A percentile compares a stretch with the other conserved stretches of the same genome.
Evolutionary conservation across 1,140 invertebrate genomes (phyloP).

Genomic region (Trigoniulus corallinus): DNA sequence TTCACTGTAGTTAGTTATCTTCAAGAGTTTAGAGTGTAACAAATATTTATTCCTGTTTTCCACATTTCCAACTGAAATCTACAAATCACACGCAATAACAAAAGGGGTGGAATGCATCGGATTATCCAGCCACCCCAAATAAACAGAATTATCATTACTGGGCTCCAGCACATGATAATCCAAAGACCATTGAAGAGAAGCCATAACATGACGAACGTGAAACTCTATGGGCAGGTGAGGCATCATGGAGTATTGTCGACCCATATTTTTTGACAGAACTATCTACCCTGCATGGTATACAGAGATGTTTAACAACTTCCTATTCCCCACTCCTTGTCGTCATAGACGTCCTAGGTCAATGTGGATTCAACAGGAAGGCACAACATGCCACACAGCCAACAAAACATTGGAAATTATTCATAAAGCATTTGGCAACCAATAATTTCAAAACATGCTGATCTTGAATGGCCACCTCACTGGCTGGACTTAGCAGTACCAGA

Average conservation of each 20-base stretch:
- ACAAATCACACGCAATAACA: too few species aligned
- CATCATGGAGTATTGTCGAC: background rate
- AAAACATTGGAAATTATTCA: background rate
- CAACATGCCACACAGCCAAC: background rate
- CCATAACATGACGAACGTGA: background rate
- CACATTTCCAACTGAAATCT: too few species aligned
- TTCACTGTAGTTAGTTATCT: too few species aligned
- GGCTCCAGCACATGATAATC: background rate
- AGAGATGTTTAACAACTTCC: background rate
- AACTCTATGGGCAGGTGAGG: background rate
- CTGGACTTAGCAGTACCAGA: slow-evolving; percentile 18
- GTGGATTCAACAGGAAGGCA: background rate
- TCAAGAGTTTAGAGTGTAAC: too few species aligned
- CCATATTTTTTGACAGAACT: background rate
- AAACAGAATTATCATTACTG: background rate
- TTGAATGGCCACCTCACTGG: slow-evolving; percentile 13
- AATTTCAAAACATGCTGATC: background rate
- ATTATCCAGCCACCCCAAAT: too few species aligned
- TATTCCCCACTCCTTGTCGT: background rate
- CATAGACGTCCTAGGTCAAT: background rate
- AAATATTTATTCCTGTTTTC: too few species aligned
- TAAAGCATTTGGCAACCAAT: background rate
- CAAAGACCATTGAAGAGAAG: background rate
- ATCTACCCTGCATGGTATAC: background rate
- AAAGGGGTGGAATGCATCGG: too few species aligned